A percentile compares a stretch with the other conserved stretches of the same genome.
These are phyloP conservation scores for Ormyrus thymus DNA, from an alignment of 2,888 invertebrate genomes.

Conservation along the genomic window DNA sequence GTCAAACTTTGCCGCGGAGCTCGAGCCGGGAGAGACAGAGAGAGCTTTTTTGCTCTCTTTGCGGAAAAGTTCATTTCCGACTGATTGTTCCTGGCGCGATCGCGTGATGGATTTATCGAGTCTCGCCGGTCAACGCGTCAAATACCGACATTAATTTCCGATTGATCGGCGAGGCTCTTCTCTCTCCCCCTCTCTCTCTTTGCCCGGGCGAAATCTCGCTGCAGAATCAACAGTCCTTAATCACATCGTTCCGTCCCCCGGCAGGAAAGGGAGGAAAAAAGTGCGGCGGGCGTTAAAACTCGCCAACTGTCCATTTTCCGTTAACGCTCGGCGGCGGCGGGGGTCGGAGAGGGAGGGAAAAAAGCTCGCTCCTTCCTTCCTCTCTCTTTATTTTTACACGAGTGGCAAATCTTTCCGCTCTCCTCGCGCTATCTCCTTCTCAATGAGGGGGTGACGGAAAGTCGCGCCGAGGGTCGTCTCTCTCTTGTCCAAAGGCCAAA, in stretches of 20 bases:
- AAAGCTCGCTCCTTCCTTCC: neutral
- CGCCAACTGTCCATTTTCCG: slow-evolving; percentile 40
- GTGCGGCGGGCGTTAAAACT: slow-evolving; percentile 42
- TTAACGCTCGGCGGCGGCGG: slow-evolving; percentile 9
- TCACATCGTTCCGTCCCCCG: slow-evolving; percentile 28
- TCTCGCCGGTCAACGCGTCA: no score
- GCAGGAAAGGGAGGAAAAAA: slow-evolving; percentile 1
- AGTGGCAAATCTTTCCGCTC: slow-evolving; percentile 42
- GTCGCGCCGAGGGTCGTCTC: slow-evolving; percentile 9
- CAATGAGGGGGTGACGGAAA: slow-evolving; percentile 25
- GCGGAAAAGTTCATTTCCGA: neutral
- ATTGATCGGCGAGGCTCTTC: neutral
- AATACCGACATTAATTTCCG: no score
- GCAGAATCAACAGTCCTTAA: slow-evolving; percentile 49
- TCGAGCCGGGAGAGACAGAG: no score
- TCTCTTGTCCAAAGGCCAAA: neutral
- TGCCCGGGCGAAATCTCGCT: slow-evolving; percentile 3
- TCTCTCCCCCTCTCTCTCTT: neutral
- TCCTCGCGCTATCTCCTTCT: slow-evolving; percentile 20
- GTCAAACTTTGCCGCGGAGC: no score
- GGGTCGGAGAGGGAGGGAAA: neutral
- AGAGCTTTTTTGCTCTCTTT: neutral
- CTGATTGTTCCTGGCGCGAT: no score
- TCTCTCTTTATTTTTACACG: slow-evolving; percentile 30
- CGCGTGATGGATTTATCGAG: no score